Conservation (phyloP, 2,113 vertebrate species). For the Microcebus griseorufus region DNA sequence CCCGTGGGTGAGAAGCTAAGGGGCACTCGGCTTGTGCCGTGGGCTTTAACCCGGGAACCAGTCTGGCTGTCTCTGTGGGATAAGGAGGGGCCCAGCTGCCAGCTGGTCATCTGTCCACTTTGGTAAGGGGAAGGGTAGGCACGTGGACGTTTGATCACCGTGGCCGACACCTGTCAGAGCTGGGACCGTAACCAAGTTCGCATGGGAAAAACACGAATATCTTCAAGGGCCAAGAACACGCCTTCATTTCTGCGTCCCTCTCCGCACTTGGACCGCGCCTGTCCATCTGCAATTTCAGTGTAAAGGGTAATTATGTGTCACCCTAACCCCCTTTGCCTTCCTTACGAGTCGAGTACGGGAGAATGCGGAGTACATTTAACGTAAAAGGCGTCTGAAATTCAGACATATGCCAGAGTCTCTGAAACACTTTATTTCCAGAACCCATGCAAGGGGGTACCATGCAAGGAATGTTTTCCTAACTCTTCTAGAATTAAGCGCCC, state of each 20-base stretch:
- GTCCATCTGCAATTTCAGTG: no score
- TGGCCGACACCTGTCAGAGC: not conserved
- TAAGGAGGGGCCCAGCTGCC: not conserved
- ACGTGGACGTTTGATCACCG: not conserved
- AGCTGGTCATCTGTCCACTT: not conserved
- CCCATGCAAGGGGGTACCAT: accelerated
- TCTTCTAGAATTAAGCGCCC: not conserved
- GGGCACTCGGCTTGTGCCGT: accelerated
- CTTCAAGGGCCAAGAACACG: not conserved
- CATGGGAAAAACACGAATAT: not conserved
- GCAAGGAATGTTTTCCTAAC: not conserved
- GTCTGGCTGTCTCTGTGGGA: not conserved
- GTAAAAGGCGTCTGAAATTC: not conserved
- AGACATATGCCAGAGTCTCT: not conserved
- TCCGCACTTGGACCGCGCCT: accelerated
- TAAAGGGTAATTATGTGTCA: not conserved
- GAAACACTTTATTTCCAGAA: not conserved
- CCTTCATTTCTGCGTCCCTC: not conserved
- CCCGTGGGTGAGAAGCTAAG: not conserved
- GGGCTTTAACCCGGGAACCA: accelerated
- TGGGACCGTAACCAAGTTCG: not conserved
- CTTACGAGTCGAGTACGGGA: not conserved
- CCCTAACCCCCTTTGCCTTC: not conserved
- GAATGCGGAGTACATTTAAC: not conserved
- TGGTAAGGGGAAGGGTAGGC: not conserved